These are phyloP conservation scores for Camptogramma bilineatum DNA, from an alignment of 2,888 invertebrate genomes.

Conservation along the genomic window DNA sequence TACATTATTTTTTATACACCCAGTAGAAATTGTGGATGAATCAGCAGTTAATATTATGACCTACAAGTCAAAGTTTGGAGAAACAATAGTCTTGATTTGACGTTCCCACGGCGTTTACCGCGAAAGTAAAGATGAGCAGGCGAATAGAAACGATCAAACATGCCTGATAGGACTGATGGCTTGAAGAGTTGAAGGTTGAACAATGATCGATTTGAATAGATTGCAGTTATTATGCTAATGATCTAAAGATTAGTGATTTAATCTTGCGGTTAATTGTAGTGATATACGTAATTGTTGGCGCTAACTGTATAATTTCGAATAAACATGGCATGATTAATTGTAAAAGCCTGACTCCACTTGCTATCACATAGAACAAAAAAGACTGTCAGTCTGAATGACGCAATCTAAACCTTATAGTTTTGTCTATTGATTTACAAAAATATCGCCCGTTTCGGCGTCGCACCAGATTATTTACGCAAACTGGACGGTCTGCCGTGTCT, in stretches of 20 bases:
- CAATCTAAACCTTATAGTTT: too few relatives aligned
- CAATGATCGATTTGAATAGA: background rate
- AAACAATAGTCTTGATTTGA: conserved; percentile 28
- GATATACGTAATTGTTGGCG: background rate
- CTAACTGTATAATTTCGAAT: too few relatives aligned
- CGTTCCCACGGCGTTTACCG: conserved; percentile 26
- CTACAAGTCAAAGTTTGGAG: conserved; percentile 21
- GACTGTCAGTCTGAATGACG: too few relatives aligned
- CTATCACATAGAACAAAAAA: too few relatives aligned
- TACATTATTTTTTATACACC: background rate
- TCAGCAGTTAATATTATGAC: conserved; percentile 15
- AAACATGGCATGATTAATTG: too few relatives aligned
- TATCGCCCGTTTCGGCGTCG: too few relatives aligned
- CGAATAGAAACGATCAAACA: conserved; percentile 20
- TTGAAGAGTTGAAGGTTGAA: background rate
- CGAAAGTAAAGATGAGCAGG: conserved; percentile 27
- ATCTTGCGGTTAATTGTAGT: background rate
- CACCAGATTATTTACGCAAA: too few relatives aligned
- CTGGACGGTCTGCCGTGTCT: background rate
- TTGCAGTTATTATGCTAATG: background rate
- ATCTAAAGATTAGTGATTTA: background rate
- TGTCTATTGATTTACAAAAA: too few relatives aligned
- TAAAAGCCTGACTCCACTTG: too few relatives aligned
- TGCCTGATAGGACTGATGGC: conserved; percentile 9
- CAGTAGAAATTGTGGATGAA: conserved; percentile 4